A percentile compares a stretch with the other conserved stretches of the same genome.
Conservation (phyloP, 2,113 vertebrate species). For the Myiozetetes cayanensis region DNA sequence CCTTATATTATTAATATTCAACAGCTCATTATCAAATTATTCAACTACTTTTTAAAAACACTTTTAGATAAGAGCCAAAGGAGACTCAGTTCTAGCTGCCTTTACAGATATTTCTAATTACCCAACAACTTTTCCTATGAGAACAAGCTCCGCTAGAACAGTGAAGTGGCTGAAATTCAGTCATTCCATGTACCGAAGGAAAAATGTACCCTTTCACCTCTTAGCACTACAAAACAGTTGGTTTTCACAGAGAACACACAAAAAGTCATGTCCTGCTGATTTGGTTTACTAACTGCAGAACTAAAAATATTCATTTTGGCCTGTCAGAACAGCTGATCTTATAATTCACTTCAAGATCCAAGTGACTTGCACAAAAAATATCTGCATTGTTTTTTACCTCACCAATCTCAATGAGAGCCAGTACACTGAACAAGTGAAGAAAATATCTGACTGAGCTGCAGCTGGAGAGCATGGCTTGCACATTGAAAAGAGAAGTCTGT, state of each 20-base stretch:
- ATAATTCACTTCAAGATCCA: background rate
- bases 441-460: background rate
- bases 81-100: background rate
- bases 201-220: constrained; percentile 35
- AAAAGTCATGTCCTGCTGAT: constrained; percentile 17
- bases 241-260: background rate
- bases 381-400: background rate
- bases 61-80: background rate
- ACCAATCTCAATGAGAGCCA: background rate
- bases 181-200: background rate
- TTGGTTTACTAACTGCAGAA: constrained; percentile 24
- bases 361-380: background rate
- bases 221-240: background rate
- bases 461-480: background rate
- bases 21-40: background rate
- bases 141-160: background rate
- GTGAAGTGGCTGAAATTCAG: background rate
- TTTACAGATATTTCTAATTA: background rate
- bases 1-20: background rate
- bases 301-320: constrained; percentile 25
- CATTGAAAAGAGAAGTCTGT: background rate
- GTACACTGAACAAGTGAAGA: background rate
- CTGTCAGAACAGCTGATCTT: constrained; percentile 25
- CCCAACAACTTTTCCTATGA: background rate
- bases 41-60: background rate